Evolutionary conservation across 2,113 vertebrate genomes (phyloP), one percentile per base, ranked within the genome.

Genomic region (Noctilio leporinus): DNA sequence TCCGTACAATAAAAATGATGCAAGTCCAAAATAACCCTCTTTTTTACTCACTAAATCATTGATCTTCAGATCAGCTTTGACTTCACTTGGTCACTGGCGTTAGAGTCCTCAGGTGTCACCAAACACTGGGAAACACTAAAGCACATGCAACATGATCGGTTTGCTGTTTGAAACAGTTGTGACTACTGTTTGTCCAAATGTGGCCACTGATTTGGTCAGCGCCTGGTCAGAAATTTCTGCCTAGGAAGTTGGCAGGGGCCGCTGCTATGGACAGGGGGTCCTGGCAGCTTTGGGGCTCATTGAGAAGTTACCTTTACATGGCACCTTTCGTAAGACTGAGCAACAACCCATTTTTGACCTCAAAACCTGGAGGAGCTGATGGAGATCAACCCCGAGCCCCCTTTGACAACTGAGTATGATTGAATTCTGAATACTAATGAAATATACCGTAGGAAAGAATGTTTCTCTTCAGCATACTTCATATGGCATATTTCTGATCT

Each of bases 381-480:
- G 16, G 47, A 78, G 40, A 49, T 24, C 22, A 47, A 69, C n/a
- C 6, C 6, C 47, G n/a, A n/a, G n/a, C 7, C 1, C 26, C 30
- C 28, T 62, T 80, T 17, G 35, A 51, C 30, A 65, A 43, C 28
- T 62, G 55, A 64, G 7, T 62, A 11, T 14, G 16, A 57, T 2
- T 57, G 20, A 59, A 86, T 86, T 86, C n/a, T n/a, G 33, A 72
- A 12, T 77, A 82, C n/a, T 40, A 3, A 92, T 45, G 51, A 82
- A 43, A 73, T 78, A 57, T 10, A 24, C 12, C 47, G 24, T 14
- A 49, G 53, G 43, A 38, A 76, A 51, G 2, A 72, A 57, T 65
- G 51, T 51, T 28, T 51, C 15, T 59, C 93, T 76, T 73, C 64
- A 64, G 35, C 12, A 24, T 38, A 9, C 35, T 75, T 69, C 38